phyloP scores from a whole-genome alignment of 2,888 invertebrate genomes.

The Anticlea derivata region DNA sequence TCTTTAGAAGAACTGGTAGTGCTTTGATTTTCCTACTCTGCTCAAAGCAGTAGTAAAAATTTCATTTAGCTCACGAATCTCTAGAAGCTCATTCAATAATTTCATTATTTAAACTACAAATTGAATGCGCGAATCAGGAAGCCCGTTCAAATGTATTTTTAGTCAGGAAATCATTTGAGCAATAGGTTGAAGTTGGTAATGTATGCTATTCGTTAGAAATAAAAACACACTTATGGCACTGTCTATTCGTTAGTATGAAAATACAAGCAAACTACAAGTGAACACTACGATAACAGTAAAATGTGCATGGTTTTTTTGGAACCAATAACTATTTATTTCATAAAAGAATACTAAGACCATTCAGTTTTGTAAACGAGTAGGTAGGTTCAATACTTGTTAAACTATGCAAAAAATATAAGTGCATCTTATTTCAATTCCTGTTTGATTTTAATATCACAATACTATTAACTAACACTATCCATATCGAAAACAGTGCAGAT shows the following conservation, averaged over 20 bases:
- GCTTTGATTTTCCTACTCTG: neutral
- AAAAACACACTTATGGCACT: slow-evolving; percentile 74
- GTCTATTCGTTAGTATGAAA: slow-evolving; percentile 69
- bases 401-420: slow-evolving; percentile 20
- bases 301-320: slow-evolving; percentile 1
- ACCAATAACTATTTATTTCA: neutral
- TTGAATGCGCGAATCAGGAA: slow-evolving; percentile 64
- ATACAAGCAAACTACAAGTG: slow-evolving; percentile 37
- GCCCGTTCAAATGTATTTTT: slow-evolving; percentile 61
- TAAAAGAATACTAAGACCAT: neutral
- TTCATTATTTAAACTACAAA: slow-evolving; percentile 38
- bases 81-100: slow-evolving; percentile 31
- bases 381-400: slow-evolving; percentile 6
- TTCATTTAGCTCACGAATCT: slow-evolving; percentile 4
- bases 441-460: slow-evolving; percentile 33
- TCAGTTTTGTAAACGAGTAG: neutral
- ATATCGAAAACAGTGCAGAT: slow-evolving; percentile 18
- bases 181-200: slow-evolving; percentile 61
- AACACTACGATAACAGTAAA: slow-evolving; percentile 8
- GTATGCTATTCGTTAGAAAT: slow-evolving; percentile 33
- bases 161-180: slow-evolving; percentile 58
- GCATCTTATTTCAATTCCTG: slow-evolving; percentile 34
- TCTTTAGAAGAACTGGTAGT: neutral
- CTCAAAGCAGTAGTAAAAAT: slow-evolving; percentile 8
- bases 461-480: slow-evolving; percentile 18